Conservation (phyloP, 2,797 vertebrate species). For the Acanthiza pusilla region DNA sequence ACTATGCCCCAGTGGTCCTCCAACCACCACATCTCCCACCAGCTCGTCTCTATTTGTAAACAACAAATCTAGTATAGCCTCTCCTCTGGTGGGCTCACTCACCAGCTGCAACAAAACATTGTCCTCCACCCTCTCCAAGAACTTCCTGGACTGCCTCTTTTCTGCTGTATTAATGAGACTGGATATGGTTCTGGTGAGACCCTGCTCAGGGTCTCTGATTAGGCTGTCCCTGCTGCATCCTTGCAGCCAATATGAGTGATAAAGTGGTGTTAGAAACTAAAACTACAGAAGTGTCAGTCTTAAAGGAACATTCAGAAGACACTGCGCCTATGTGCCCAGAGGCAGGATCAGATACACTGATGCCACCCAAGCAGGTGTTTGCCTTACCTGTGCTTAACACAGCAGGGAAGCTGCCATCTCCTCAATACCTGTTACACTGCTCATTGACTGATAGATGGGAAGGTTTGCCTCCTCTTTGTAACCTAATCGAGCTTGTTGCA, state of each 20-base stretch:
- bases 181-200: neutral
- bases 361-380: neutral
- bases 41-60: too few species aligned
- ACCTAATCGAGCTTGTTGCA: neutral
- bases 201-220: neutral
- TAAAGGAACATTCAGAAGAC: neutral
- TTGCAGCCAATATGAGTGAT: neutral
- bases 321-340: rapidly evolving
- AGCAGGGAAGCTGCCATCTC: neutral
- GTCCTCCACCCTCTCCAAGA: too few species aligned
- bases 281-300: neutral
- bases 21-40: too few species aligned
- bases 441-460: neutral
- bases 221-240: neutral
- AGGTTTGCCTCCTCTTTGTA: neutral
- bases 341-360: neutral
- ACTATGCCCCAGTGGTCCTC: too few species aligned
- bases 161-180: neutral
- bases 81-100: too few species aligned
- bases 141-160: too few species aligned
- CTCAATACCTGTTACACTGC: neutral
- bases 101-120: too few species aligned
- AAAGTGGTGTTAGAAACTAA: neutral
- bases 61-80: too few species aligned
- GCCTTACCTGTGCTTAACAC: neutral